Conservation (phyloP, 2,113 vertebrate genomes). For the Otocyon megalotis region DNA sequence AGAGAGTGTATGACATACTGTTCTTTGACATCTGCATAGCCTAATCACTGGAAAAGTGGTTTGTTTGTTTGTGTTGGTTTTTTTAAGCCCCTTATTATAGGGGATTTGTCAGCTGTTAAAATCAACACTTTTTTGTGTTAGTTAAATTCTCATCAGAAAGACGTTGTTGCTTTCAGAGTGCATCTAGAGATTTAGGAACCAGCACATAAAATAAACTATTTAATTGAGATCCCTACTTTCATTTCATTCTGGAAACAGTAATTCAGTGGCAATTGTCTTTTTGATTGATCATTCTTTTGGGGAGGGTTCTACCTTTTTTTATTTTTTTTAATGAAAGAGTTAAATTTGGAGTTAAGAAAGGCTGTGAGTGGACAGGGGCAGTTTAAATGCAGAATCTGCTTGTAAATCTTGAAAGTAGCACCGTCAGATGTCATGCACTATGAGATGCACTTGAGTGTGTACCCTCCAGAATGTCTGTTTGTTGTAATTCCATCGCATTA, state of each 20-base stretch:
- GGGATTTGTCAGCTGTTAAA: slow-evolving; percentile 70
- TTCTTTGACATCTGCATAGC: slow-evolving; percentile 51
- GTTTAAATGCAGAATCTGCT: neutral
- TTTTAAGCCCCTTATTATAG: slow-evolving; percentile 48
- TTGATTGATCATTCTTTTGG: neutral
- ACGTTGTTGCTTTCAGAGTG: neutral
- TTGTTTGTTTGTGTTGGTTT: slow-evolving; percentile 48
- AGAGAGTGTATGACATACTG: neutral
- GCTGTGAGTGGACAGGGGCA: neutral
- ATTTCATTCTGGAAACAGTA: slow-evolving; percentile 42
- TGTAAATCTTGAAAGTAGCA: slow-evolving; percentile 4
- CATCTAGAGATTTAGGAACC: slow-evolving; percentile 14
- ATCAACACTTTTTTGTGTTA: slow-evolving; percentile 35
- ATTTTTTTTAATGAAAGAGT: slow-evolving; percentile 55
- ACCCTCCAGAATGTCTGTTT: slow-evolving; percentile 43
- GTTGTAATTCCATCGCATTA: slow-evolving; percentile 45
- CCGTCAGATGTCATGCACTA: slow-evolving; percentile 53
- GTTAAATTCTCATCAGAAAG: slow-evolving; percentile 64
- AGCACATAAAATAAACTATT: slow-evolving; percentile 28
- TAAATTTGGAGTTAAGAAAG: slow-evolving; percentile 60
- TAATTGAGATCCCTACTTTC: slow-evolving; percentile 22
- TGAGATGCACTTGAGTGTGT: neutral
- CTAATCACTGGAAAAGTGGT: slow-evolving; percentile 53
- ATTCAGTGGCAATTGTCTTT: neutral
- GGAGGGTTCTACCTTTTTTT: neutral